Percentiles rank a stretch among this genome's conserved stretches.
These are phyloP conservation scores for Butorides virescens DNA, from an alignment of 2,113 vertebrate genomes.

Conservation along the genomic window DNA sequence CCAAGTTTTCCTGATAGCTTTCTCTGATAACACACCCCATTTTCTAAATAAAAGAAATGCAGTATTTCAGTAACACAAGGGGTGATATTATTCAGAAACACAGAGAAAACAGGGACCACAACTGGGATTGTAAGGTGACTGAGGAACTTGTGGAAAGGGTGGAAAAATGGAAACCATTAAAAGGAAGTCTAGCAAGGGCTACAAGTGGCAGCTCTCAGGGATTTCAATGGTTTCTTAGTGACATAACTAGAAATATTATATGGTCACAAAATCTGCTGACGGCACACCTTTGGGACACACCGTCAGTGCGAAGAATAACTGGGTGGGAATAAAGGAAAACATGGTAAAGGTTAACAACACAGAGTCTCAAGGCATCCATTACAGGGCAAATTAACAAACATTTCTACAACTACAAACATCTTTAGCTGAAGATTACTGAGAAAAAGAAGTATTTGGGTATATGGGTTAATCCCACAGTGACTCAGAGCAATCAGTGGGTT, in stretches of 20 bases:
- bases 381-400: neutral
- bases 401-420: neutral
- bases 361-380: neutral
- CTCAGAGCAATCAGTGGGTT: neutral
- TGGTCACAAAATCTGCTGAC: neutral
- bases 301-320: neutral
- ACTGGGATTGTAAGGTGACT: neutral
- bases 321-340: neutral
- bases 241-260: neutral
- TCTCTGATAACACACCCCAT: neutral
- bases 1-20: neutral
- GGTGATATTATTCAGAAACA: neutral
- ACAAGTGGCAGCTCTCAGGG: accelerated
- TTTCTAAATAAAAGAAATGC: neutral
- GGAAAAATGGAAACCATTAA: neutral
- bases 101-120: neutral
- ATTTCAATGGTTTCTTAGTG: neutral
- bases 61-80: neutral
- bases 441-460: neutral
- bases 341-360: neutral
- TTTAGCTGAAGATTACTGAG: neutral
- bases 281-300: neutral
- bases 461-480: neutral
- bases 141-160: neutral
- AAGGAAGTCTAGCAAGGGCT: neutral